Evolutionary conservation across 2,113 vertebrate genomes (phyloP), one percentile per base, ranked within the genome.

Genomic region (Muntiacus muntjak): DNA sequence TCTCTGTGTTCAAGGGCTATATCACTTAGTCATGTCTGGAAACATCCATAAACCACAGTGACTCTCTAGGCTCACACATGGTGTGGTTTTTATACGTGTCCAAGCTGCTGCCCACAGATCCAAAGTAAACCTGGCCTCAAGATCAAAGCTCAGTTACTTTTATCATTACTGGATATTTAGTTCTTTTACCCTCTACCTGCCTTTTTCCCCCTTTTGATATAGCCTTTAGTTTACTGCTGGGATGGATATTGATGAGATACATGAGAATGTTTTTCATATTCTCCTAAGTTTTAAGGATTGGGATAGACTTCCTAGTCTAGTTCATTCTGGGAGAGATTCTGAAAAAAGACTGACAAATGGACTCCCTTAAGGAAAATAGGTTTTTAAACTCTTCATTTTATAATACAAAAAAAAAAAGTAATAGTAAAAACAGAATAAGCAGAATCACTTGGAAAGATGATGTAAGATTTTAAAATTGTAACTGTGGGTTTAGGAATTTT

Each of bases 381-480:
- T 76, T 43, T 52, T 97, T 67, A 71, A 82, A 86, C 21, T 82
- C n/a, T 90, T 95, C 45, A 71, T 67, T 33, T 92, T 92, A 62
- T 21, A 78, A 57, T 85, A 71, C n/a, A 12, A 40, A 36, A 36
- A n/a, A n/a, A 7, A 58, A 74, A 67, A 64, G 7, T 94, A 54
- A 30, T 50, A 88, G 6, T 94, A 60, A 81, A 92, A 86, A 45
- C 64, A 36, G 76, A 88, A 86, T 83, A 94, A 96, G 57, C 76
- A 36, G 47, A 97, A 88, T 55, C 6, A 71, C 45, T 98, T 94
- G 17, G 47, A 91, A 97, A 92, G 64, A 93, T 58, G 26, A 43
- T 28, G 45, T 2, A 50, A 25, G 23, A 52, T 45, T 95, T 96
- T 33, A 19, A 87, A 89, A 89, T 64, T 6, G 0, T 71, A 45